Evolutionary conservation across 2,888 invertebrate genomes (phyloP).

Genomic region (Melanostoma mellinum): DNA sequence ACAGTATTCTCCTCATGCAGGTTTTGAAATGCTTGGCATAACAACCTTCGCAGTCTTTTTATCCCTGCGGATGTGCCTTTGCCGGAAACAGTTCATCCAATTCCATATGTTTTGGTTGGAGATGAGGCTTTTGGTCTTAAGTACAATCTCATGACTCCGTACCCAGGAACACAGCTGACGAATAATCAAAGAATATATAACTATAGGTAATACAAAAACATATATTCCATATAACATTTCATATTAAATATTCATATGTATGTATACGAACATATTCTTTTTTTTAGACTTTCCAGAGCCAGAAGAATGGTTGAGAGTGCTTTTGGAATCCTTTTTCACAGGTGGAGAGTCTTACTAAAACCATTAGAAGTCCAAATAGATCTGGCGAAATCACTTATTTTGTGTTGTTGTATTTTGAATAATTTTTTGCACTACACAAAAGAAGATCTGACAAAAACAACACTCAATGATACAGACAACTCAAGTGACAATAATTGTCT

Average conservation of each 20-base stretch:
- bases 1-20: not conserved
- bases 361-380: too few species aligned
- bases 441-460: too few species aligned
- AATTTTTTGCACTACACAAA: too few species aligned
- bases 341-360: too few species aligned
- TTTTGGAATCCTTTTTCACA: too few species aligned
- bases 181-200: too few species aligned
- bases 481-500: too few species aligned
- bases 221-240: not conserved
- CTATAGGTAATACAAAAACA: not conserved
- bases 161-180: not conserved
- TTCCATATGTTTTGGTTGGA: not conserved
- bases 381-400: too few species aligned
- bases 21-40: not conserved
- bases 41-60: too few species aligned
- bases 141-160: not conserved
- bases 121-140: not conserved
- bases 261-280: not conserved
- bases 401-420: too few species aligned
- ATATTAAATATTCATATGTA: not conserved
- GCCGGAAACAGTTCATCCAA: not conserved
- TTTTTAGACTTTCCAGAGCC: conserved; percentile 4
- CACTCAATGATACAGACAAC: not conserved
- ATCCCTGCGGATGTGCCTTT: not conserved
- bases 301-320: not conserved